Percentiles rank a stretch among this genome's conserved stretches.
Evolutionary conservation across 1,140 invertebrate species (phyloP).

Genomic region (Drosophila funebris): DNA sequence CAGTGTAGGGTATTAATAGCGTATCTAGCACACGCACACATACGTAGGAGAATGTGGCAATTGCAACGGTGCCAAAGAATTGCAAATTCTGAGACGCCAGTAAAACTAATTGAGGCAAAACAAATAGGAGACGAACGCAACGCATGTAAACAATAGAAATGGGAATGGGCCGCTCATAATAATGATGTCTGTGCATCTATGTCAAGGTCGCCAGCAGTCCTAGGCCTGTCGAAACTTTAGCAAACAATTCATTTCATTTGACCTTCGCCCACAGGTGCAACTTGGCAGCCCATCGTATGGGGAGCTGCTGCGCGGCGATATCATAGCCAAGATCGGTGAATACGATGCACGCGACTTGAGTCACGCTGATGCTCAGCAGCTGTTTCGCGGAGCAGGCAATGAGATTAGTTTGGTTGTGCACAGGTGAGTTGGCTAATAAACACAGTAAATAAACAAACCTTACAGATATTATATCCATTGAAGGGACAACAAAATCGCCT

Average conservation of each 20-base stretch:
- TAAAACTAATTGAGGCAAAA: conserved; percentile 78
- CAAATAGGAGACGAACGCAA: conserved; percentile 36
- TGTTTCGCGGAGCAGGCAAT: conserved; percentile 92
- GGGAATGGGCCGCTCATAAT: conserved; percentile 53
- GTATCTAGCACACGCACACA: conserved; percentile 16
- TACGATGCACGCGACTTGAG: conserved; percentile 93
- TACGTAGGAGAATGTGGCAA: conserved; percentile 10
- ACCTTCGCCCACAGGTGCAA: conserved; percentile 85
- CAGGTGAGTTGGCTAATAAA: conserved; percentile 84
- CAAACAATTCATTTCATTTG: conserved; percentile 36
- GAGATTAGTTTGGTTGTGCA: conserved; percentile 88
- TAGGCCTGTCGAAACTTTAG: conserved; percentile 12
- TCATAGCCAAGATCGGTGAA: conserved; percentile 94
- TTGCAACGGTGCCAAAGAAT: conserved; percentile 44
- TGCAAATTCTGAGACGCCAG: conserved; percentile 47
- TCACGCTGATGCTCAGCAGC: conserved; percentile 95
- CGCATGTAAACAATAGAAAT: conserved; percentile 64
- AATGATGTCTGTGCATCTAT: conserved; percentile 35
- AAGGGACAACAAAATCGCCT: conserved; percentile 82
- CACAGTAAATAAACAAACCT: background rate
- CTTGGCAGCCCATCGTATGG: conserved; percentile 90
- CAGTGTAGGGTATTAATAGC: conserved; percentile 34
- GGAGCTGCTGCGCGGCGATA: conserved; percentile 93
- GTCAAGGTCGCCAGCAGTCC: conserved; percentile 43
- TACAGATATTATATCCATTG: background rate